Evolutionary conservation across 2,888 invertebrate species (phyloP).

Genomic region (Xanthia icteritia): DNA sequence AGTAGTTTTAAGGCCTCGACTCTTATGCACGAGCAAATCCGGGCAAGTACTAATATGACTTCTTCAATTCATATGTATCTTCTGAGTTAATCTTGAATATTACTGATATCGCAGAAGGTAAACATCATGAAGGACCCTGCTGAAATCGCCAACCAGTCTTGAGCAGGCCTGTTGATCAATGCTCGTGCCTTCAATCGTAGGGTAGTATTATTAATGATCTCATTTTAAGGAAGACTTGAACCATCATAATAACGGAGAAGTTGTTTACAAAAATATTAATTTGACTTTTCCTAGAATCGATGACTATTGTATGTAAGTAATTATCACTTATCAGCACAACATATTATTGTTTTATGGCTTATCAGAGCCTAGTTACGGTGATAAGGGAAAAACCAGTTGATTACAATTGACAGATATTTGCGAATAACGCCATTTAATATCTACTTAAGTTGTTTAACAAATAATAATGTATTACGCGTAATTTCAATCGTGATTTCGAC

Average conservation of each 20-base stretch:
- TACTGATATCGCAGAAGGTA: no score
- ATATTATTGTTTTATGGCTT: slow-evolving; percentile 55
- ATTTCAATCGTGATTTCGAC: slow-evolving; percentile 22
- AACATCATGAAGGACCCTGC: no score
- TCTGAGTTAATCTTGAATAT: no score
- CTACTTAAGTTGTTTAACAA: slow-evolving; percentile 39
- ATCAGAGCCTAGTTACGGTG: slow-evolving; percentile 41
- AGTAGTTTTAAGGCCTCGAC: no score
- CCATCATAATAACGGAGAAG: not conserved
- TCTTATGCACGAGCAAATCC: no score
- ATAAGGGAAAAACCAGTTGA: slow-evolving; percentile 43
- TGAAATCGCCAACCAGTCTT: no score
- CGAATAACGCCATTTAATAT: slow-evolving; percentile 42
- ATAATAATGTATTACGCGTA: slow-evolving; percentile 47
- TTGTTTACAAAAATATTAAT: slow-evolving; percentile 31
- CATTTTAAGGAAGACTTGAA: slow-evolving; percentile 6
- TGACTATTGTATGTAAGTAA: slow-evolving; percentile 32
- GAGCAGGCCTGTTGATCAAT: no score
- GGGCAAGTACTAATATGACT: no score
- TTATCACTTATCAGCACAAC: slow-evolving; percentile 36
- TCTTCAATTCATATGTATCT: no score
- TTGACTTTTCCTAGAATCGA: slow-evolving; percentile 36
- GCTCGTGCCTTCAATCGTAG: no score
- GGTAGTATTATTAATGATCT: no score
- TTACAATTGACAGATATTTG: slow-evolving; percentile 13